Evolutionary conservation across 2,888 invertebrate species (phyloP).

Genomic region (Eilema sororculum): DNA sequence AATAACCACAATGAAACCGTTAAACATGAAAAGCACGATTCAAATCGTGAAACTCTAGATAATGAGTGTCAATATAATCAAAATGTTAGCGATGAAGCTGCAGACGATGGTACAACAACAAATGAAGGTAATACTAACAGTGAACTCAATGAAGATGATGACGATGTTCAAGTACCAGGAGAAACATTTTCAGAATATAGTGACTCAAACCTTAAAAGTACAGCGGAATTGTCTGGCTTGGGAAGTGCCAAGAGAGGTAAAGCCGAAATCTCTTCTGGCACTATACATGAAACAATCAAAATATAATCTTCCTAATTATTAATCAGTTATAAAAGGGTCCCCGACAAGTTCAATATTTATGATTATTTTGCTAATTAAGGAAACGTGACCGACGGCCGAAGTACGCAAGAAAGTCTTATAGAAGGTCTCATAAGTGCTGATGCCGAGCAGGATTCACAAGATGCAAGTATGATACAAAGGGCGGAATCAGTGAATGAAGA

Average conservation of each 20-base stretch:
- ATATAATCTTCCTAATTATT: conserved; percentile 68
- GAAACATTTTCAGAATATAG: conserved; percentile 77
- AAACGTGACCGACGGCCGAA: conserved; percentile 79
- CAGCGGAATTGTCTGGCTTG: conserved; percentile 73
- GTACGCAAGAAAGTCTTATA: conserved; percentile 82
- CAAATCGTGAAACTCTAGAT: conserved; percentile 26
- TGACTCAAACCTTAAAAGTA: conserved; percentile 74
- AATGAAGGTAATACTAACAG: conserved; percentile 78
- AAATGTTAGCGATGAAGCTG: conserved; percentile 32
- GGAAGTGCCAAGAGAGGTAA: conserved; percentile 81
- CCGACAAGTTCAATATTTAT: conserved; percentile 85
- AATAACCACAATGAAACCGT: conserved; percentile 20
- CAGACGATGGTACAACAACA: conserved; percentile 55
- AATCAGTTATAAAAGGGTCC: conserved; percentile 78
- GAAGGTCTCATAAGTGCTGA: conserved; percentile 83
- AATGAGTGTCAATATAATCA: conserved; percentile 25
- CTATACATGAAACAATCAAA: conserved; percentile 78
- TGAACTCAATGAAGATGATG: conserved; percentile 83
- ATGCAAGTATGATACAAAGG: conserved; percentile 80
- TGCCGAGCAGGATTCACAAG: conserved; percentile 81
- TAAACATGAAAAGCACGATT: conserved; percentile 21
- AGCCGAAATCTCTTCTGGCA: conserved; percentile 79
- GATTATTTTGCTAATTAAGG: conserved; percentile 86
- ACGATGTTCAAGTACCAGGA: conserved; percentile 85
- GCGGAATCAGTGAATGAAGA: conserved; percentile 75